phyloP scores from a whole-genome alignment of 2,888 invertebrate species.

The Pyrocoelia pectoralis region DNA sequence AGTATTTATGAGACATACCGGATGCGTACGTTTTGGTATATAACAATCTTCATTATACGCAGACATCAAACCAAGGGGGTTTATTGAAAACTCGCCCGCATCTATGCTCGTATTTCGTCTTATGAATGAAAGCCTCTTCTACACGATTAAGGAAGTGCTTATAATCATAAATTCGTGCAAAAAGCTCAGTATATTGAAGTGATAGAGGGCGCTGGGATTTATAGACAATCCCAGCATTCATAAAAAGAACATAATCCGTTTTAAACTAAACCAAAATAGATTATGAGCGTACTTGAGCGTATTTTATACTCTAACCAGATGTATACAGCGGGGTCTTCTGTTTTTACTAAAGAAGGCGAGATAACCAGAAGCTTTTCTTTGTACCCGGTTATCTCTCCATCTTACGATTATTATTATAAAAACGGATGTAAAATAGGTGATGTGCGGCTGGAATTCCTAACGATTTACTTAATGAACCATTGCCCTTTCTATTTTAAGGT shows the following conservation, averaged over 20 bases:
- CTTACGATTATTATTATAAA: constrained; percentile 39
- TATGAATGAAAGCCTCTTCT: background rate
- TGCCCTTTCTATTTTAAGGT: constrained; percentile 53
- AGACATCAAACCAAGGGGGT: background rate
- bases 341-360: background rate
- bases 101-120: background rate
- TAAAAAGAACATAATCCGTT: constrained; percentile 9
- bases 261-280: constrained; percentile 40
- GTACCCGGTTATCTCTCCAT: background rate
- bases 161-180: too few relatives aligned
- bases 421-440: constrained; percentile 46
- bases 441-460: constrained; percentile 47
- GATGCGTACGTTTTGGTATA: background rate
- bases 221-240: background rate
- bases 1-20: background rate
- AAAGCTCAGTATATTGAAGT: too few relatives aligned
- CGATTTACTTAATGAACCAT: constrained; percentile 54
- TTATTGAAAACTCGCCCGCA: background rate
- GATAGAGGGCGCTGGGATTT: background rate
- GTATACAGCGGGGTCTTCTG: constrained; percentile 37
- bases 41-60: background rate
- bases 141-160: background rate
- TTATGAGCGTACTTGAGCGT: constrained; percentile 32
- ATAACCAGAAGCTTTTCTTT: background rate
- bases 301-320: constrained; percentile 39